Base-by-base conservation (phyloP, 2,113 vertebrate species). In the Chamaetylas fuelleborni region DNA sequence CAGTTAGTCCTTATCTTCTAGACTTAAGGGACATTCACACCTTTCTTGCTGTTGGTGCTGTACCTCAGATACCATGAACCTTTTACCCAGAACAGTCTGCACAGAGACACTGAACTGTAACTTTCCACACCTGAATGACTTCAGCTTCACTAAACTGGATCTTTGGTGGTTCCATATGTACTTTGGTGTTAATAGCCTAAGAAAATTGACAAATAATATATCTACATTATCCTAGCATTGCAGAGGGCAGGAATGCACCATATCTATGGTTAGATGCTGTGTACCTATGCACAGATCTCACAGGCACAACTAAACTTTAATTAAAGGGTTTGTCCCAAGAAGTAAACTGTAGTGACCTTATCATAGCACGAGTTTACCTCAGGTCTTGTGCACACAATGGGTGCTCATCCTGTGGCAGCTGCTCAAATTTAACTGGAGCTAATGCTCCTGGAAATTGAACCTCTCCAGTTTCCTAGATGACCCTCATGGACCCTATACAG, bases 371-470 rank as follows among this genome's bases (percentile, higher is more conserved):
- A 28, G 16, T 14, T 53, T 28, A 48, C 14, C 36, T 24, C 11
- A 31, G 15, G 36, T 28, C 50, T 16, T 64, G 17, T 19, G 28
- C 38, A 53, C 22, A 16, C 9, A 57, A 34, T 0, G 0, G 19
- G 16, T 29, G 14, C 38, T 56, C 29, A 82, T 22, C 26, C 51
- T 33, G 16, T 38, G 16, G 47, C 20, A 47, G 65, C 34, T 58
- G 50, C 78, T 43, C 18, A 71, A 26, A 23, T 42, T 40, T 54
- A 62, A 38, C 25, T 0, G 1, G 10, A 42, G 29, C 8, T 60
- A 26, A 64, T 13, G 53, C 8, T 86, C 13, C 36, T 57, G 73
- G 13, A 78, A 81, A 90, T 78, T 18, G 38, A 62, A 24, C 12
- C 14, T 85, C 19, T 9, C 24, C 31, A 20, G 0, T 47, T 33